phyloP scores from a whole-genome alignment of 1,140 invertebrate species.

The Euura lappo region DNA sequence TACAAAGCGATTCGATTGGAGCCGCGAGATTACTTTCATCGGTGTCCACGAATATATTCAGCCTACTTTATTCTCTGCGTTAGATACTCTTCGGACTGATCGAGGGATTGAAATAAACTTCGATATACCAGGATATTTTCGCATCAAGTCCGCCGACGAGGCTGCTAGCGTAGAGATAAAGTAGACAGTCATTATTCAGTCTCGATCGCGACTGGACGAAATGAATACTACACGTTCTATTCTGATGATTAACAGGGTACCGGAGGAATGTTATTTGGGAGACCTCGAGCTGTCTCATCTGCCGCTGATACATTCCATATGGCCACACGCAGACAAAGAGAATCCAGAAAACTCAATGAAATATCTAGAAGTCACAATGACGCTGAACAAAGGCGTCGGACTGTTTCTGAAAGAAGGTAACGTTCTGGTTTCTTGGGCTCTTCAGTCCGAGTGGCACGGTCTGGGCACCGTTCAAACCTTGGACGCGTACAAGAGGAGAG shows the following conservation, averaged over 20 bases:
- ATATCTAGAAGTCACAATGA: constrained; percentile 19
- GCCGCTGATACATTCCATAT: constrained; percentile 27
- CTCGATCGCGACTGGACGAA: no score
- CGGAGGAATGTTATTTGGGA: constrained; percentile 29
- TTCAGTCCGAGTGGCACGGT: constrained; percentile 26
- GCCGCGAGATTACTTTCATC: not conserved
- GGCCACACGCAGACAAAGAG: constrained; percentile 25
- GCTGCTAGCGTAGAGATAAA: not conserved
- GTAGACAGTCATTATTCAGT: not conserved
- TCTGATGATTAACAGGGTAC: constrained; percentile 22
- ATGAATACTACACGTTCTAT: no score
- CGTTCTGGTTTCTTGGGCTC: constrained; percentile 31
- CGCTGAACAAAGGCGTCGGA: constrained; percentile 30
- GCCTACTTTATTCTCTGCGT: not conserved
- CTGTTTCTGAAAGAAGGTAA: constrained; percentile 30
- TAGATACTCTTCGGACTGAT: not conserved
- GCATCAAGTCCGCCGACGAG: not conserved
- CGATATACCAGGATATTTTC: not conserved
- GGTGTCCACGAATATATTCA: constrained; percentile 4
- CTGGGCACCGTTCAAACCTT: constrained; percentile 31
- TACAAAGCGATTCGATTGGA: not conserved
- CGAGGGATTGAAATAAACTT: not conserved
- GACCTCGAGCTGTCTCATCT: constrained; percentile 26
- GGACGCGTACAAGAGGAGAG: constrained; percentile 25
- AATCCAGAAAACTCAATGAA: constrained; percentile 20